Percentiles rank a stretch among this genome's conserved stretches.
phyloP scores from a whole-genome alignment of 1,140 invertebrate genomes.

The Aphelenchoides avenae region DNA sequence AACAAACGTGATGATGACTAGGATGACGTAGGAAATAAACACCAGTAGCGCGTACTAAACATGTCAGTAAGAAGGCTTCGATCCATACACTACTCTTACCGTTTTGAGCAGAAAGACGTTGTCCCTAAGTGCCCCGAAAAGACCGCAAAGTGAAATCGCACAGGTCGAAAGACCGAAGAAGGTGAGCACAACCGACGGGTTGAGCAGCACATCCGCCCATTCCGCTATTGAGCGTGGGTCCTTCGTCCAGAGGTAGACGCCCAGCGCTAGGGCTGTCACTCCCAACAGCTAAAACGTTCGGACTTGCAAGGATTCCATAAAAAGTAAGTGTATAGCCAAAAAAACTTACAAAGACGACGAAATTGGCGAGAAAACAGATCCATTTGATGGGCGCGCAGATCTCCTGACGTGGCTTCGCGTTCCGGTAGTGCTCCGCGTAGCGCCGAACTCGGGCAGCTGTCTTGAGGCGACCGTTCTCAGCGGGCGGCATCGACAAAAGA shows the following conservation, averaged over 20 bases:
- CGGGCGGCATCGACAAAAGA: too few species aligned
- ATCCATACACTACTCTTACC: too few species aligned
- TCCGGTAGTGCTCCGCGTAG: too few species aligned
- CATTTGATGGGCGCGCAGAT: conserved; percentile 58
- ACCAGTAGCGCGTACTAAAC: conserved; percentile 51
- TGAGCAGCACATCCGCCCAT: conserved; percentile 49
- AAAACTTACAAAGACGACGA: conserved; percentile 58
- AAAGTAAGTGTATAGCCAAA: too few species aligned
- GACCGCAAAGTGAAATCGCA: conserved; percentile 46
- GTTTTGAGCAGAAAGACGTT: conserved; percentile 55
- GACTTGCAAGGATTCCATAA: conserved; percentile 4
- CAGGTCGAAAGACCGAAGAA: conserved; percentile 48
- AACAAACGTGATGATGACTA: conserved; percentile 49
- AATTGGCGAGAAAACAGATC: conserved; percentile 56
- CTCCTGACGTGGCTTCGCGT: conserved; percentile 51
- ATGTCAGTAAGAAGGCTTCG: conserved; percentile 1
- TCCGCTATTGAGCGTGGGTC: conserved; percentile 51
- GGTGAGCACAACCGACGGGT: conserved; percentile 53
- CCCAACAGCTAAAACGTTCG: conserved; percentile 48
- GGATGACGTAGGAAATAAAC: conserved; percentile 49
- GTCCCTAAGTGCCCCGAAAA: conserved; percentile 50
- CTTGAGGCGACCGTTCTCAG: too few species aligned
- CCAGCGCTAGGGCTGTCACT: conserved; percentile 48
- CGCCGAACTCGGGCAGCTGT: too few species aligned
- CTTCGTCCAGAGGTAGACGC: conserved; percentile 55